Evolutionary conservation across 2,113 vertebrate genomes (phyloP).

Genomic region (Varanus salvator): DNA sequence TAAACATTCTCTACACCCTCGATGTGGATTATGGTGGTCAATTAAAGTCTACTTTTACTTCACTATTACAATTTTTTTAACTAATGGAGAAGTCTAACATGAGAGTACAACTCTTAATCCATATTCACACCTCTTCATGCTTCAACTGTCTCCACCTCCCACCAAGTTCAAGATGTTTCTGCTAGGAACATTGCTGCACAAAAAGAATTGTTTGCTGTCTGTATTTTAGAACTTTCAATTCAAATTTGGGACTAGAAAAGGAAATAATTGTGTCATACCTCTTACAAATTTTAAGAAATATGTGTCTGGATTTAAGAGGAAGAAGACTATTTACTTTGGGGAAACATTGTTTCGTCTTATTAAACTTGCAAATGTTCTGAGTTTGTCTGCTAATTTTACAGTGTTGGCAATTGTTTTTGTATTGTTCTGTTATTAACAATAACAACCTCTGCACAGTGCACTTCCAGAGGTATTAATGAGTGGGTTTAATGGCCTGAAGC

Average conservation of each 20-base stretch:
- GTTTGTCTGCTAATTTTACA: constrained; percentile 53
- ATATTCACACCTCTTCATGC: not conserved
- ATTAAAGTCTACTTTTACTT: not conserved
- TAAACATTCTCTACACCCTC: not conserved
- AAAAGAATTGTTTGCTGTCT: not conserved
- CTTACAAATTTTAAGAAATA: constrained; percentile 12
- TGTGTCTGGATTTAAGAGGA: constrained; percentile 14
- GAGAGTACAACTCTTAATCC: not conserved
- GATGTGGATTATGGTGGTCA: not conserved
- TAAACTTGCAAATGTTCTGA: constrained; percentile 50
- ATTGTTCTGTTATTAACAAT: constrained; percentile 65
- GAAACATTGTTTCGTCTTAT: constrained; percentile 22
- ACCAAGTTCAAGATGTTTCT: not conserved
- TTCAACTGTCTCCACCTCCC: not conserved
- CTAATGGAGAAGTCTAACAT: not conserved
- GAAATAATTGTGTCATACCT: not conserved
- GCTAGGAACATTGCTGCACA: not conserved
- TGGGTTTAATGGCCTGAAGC: constrained; percentile 66
- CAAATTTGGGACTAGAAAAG: not conserved
- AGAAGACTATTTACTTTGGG: constrained; percentile 16
- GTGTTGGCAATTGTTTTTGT: constrained; percentile 58
- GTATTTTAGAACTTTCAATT: not conserved
- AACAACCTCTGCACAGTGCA: constrained; percentile 63
- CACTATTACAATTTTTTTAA: not conserved
- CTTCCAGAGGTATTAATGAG: constrained; percentile 69